Base-by-base conservation (phyloP, 2,888 invertebrate genomes). In the Pelosia muscerda region DNA sequence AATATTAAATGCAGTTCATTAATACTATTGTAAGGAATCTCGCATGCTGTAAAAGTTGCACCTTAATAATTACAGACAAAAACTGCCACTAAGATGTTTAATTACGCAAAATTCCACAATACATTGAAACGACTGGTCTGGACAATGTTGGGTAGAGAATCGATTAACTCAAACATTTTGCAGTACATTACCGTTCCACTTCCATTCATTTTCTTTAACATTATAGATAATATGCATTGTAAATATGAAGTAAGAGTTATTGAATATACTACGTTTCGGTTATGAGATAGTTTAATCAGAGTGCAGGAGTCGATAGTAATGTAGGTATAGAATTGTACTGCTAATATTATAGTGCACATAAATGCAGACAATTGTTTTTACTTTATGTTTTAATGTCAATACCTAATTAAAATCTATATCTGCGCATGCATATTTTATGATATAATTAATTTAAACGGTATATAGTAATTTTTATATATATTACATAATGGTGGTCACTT, bases 21-120 rank as follows among this genome's bases (percentile, higher is more conserved):
- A 92, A 86, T 88, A 88, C 88, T 86, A 86, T 87, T 87, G 88
- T 89, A 87, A 70, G 77, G 83, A 87, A 88, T 84, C 81, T 90
- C 86, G 64, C 88, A 84, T 85, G 78, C 82, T 74, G 82, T 88
- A 86, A 86, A 84, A 76, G 73, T 85, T 84, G 82, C 85, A 84
- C 84, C 82, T 82, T 83, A 69, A 79, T 77, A 77, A 81, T 85
- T 86, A 88, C 88, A 85, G 84, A 89, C 89, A 92, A 92, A 91
- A 93, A 93, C 89, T 91, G 89, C 91, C 90, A 92, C 90, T 89
- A 86, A 85, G 75, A 83, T 87, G 84, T 89, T 77, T 92, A 93
- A 94, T 94, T 91, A 91, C 88, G 91, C 88, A 88, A 94, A 91
- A 94, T 93, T 93, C 92, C 93, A 83, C 78, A 79, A 88, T 78